Conservation (phyloP, 2,797 vertebrate genomes). For the Trachops cirrhosus region DNA sequence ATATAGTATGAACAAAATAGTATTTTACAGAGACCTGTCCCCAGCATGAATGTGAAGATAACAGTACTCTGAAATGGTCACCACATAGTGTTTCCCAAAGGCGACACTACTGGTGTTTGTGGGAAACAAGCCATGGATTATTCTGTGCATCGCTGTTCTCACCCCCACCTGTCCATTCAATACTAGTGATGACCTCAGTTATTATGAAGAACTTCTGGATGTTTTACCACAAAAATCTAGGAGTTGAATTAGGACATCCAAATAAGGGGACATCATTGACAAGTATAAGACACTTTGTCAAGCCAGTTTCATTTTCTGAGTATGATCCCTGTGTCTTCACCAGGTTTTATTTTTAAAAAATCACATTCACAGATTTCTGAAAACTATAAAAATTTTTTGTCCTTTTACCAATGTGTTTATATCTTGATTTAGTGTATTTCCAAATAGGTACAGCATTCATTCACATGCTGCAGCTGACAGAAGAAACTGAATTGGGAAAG, state of each 20-base stretch:
- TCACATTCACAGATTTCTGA: neutral
- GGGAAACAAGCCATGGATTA: neutral
- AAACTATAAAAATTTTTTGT: neutral
- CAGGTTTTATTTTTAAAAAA: neutral
- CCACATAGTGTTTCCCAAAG: neutral
- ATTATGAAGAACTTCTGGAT: neutral
- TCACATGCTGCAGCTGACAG: neutral
- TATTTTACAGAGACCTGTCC: neutral
- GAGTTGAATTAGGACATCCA: neutral
- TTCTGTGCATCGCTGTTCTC: neutral
- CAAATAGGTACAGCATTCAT: neutral
- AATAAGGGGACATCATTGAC: neutral
- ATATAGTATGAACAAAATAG: neutral
- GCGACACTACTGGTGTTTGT: neutral
- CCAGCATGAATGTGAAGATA: neutral
- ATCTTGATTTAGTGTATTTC: neutral
- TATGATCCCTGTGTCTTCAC: neutral
- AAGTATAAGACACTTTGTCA: neutral
- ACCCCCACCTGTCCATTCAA: neutral
- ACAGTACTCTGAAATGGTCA: neutral
- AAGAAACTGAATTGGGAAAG: slow-evolving; percentile 16
- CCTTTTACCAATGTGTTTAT: slow-evolving; percentile 14
- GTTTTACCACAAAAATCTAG: slow-evolving; percentile 35
- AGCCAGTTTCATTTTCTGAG: neutral
- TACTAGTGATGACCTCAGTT: neutral